These are phyloP conservation scores for Drosophila tsacasi DNA, from an alignment of 1,140 invertebrate genomes.

Conservation along the genomic window DNA sequence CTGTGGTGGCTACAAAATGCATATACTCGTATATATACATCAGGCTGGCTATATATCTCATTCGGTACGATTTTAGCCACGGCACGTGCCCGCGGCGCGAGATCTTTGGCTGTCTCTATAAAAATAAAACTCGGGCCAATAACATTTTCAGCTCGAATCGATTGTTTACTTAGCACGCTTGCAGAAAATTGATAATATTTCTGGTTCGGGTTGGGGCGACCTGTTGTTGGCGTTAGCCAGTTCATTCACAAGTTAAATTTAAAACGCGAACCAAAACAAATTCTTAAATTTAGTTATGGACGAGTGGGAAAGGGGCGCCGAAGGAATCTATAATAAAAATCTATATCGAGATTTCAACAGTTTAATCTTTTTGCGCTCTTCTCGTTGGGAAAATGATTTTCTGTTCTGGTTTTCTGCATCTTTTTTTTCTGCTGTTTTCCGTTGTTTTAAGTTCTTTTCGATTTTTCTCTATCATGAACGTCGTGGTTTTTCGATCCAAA, in stretches of 20 bases:
- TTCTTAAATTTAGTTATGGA: conserved; percentile 81
- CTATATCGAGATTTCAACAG: conserved; percentile 33
- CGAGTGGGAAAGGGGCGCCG: conserved; percentile 34
- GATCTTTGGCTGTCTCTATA: conserved; percentile 49
- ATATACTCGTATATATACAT: not conserved
- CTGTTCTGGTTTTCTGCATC: not conserved
- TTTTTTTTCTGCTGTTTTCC: not conserved
- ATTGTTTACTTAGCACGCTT: conserved; percentile 68
- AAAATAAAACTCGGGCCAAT: conserved; percentile 67
- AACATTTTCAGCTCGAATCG: conserved; percentile 57
- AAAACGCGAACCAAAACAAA: conserved; percentile 81
- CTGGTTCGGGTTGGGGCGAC: conserved; percentile 29
- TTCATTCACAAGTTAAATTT: conserved; percentile 76
- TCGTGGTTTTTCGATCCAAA: conserved; percentile 24
- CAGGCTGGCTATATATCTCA: conserved; percentile 8
- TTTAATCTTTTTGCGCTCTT: conserved; percentile 3
- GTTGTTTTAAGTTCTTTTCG: not conserved
- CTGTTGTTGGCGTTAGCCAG: conserved; percentile 49
- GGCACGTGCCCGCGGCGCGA: conserved; percentile 64
- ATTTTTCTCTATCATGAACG: conserved; percentile 22
- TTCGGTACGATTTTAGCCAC: conserved; percentile 57
- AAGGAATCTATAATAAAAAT: conserved; percentile 72
- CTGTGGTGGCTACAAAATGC: conserved; percentile 9
- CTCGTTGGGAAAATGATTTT: conserved; percentile 5
- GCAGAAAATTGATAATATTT: conserved; percentile 72